Conservation (phyloP, 2,888 invertebrate species). For the Lordiphosa andalusiaca region DNA sequence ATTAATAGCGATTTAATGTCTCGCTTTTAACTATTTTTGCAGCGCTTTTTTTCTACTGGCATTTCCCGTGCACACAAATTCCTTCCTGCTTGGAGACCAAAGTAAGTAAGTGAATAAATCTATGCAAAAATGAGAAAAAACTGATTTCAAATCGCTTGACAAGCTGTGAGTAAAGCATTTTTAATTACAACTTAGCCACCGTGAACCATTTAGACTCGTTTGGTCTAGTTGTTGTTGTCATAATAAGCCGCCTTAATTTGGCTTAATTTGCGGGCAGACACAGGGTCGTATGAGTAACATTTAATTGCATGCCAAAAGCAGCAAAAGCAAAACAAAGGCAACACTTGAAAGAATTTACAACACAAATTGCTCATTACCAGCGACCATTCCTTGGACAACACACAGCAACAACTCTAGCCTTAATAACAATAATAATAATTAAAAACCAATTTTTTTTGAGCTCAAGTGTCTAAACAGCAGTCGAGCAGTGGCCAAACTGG, state of each 20-base stretch:
- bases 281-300: constrained; percentile 74
- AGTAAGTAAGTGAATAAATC: constrained; percentile 60
- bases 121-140: constrained; percentile 63
- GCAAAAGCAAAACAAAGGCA: constrained; percentile 38
- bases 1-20: constrained; percentile 61
- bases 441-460: constrained; percentile 65
- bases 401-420: constrained; percentile 21
- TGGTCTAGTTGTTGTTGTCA: constrained; percentile 17
- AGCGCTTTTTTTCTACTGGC: constrained; percentile 35
- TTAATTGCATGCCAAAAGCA: constrained; percentile 56
- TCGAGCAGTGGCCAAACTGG: constrained; percentile 33
- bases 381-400: constrained; percentile 46
- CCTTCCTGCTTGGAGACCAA: constrained; percentile 53
- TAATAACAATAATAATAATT: constrained; percentile 71
- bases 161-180: constrained; percentile 45
- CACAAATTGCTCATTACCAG: constrained; percentile 64
- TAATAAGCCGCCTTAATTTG: constrained; percentile 64
- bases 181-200: constrained; percentile 52
- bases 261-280: constrained; percentile 65
- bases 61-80: constrained; percentile 61
- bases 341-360: constrained; percentile 57
- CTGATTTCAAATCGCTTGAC: constrained; percentile 69
- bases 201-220: constrained; percentile 16
- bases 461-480: constrained; percentile 39
- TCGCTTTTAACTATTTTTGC: constrained; percentile 54